Evolutionary conservation across 2,888 invertebrate species (phyloP), one percentile per base, ranked within the genome.

Genomic region (Lasioglossum villosulum): DNA sequence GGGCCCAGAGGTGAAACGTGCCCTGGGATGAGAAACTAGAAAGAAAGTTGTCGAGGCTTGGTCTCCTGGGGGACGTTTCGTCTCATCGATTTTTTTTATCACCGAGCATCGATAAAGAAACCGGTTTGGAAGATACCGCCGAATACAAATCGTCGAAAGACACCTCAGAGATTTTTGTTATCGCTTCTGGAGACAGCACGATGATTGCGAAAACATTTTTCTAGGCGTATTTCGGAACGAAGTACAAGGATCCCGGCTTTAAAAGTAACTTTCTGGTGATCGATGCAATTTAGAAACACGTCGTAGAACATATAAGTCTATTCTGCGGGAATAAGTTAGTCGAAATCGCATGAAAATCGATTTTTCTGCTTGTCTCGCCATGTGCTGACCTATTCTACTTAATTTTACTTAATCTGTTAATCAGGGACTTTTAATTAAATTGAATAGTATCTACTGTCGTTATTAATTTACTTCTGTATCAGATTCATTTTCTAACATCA

Each of bases 21-120:
- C 8, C 8, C 19, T 19, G 4, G 66, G 39, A 39, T n/a, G 5
- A 66, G 27, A 48, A 39, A 19, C 48, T 42, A 42, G 78, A 84
- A 78, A 63, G 37, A 82, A 82, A 74, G n/a, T 77, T 42, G 63
- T 37, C 72, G 70, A 52, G n/a, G 34, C 42, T 39, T 0, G n/a
- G 37, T 39, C n/a, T 70, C 75, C 74, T 0, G 27, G 42, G 75
- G 84, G 23, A 76, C 39, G 68, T 73, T 48, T 77, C 76, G 30
- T 70, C 80, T 42, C 76, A 56, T 86, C 77, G 79, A 84, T 68
- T 68, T 68, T 37, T 72, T 86, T 86, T 84, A 84, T 80, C 70
- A 75, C 71, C 14, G 23, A 12, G 12, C 71, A 45, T 75, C 80
- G 71, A 80, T 70, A 48, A 66, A 73, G 37, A 75, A 84, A 66